Evolutionary conservation across 2,113 vertebrate species (phyloP).

Genomic region (Nettapus auritus): DNA sequence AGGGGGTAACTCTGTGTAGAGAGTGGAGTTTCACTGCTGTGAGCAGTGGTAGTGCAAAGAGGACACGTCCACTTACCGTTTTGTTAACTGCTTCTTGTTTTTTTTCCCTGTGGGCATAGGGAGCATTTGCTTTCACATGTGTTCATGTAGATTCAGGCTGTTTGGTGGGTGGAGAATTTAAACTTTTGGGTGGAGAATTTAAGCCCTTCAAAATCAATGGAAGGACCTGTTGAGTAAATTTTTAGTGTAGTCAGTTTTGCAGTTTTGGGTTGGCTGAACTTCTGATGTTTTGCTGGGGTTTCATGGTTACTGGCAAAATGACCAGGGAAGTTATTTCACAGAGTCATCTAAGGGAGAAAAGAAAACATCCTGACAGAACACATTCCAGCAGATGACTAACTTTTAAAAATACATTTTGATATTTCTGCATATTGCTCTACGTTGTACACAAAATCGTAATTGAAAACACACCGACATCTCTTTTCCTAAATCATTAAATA

Average conservation of each 20-base stretch:
- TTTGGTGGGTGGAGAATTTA: neutral
- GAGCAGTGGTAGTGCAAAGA: neutral
- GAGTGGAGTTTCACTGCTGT: neutral
- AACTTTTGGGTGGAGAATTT: neutral
- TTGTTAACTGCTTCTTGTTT: neutral
- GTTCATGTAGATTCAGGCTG: neutral
- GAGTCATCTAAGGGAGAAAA: constrained; percentile 4
- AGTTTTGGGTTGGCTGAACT: neutral
- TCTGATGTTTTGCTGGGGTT: neutral
- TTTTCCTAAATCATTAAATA: neutral
- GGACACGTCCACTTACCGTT: neutral
- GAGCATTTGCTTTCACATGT: neutral
- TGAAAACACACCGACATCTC: neutral
- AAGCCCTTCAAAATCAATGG: neutral
- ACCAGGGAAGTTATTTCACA: neutral
- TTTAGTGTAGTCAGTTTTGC: neutral
- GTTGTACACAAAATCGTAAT: neutral
- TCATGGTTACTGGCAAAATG: constrained; percentile 5
- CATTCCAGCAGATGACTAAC: neutral
- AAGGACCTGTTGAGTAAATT: neutral
- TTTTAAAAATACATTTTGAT: neutral
- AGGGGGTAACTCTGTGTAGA: neutral
- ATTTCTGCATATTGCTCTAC: neutral
- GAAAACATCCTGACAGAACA: neutral
- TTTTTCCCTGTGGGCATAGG: neutral